These are phyloP conservation scores for Sminthurinus aureus DNA, from an alignment of 2,888 invertebrate genomes.

Conservation along the genomic window DNA sequence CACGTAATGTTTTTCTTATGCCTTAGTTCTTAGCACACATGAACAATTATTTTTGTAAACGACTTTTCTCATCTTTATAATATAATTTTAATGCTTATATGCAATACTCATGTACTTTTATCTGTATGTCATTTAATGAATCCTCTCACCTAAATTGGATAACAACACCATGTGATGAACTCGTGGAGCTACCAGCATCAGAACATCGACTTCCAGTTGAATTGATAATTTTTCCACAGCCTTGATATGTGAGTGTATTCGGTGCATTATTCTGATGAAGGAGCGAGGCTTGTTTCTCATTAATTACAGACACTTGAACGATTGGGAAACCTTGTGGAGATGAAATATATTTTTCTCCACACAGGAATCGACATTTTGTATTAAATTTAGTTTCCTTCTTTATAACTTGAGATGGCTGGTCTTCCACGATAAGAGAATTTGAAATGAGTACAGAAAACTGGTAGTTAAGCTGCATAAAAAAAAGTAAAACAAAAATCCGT, in stretches of 20 bases:
- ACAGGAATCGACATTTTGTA: conserved; percentile 12
- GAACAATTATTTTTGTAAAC: too few species aligned
- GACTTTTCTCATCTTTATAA: too few species aligned
- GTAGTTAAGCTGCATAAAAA: not conserved
- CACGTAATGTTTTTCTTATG: too few species aligned
- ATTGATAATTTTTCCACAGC: conserved; percentile 20
- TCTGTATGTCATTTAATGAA: not conserved
- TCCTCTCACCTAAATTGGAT: not conserved
- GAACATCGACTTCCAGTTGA: not conserved
- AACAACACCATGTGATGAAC: not conserved
- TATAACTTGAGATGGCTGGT: conserved; percentile 25
- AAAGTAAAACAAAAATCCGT: too few species aligned
- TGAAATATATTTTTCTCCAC: conserved; percentile 9
- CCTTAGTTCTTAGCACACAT: not conserved
- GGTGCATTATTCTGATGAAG: not conserved
- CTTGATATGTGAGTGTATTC: not conserved
- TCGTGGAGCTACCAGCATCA: not conserved
- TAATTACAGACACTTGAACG: not conserved
- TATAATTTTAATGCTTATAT: too few species aligned
- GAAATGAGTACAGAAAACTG: not conserved
- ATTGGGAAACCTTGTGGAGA: not conserved
- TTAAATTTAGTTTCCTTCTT: conserved; percentile 23
- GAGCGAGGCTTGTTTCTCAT: not conserved
- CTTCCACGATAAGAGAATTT: conserved; percentile 12
- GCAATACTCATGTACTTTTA: too few species aligned